phyloP scores from a whole-genome alignment of 2,797 vertebrate genomes.

The Cynopterus sphinx region DNA sequence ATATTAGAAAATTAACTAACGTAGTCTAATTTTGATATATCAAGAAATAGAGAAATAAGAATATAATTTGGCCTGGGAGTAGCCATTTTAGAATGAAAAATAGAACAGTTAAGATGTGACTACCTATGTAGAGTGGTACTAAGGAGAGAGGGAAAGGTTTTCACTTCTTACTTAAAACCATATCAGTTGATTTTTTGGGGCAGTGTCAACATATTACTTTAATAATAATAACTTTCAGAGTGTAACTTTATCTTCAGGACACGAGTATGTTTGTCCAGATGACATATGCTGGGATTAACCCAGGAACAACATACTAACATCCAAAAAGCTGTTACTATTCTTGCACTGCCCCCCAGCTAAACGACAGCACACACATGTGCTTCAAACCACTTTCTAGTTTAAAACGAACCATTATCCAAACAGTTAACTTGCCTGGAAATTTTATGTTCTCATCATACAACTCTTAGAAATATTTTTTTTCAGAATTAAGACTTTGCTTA shows the following conservation, averaged over 20 bases:
- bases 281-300: background rate
- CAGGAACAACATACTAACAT: background rate
- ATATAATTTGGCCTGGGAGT: background rate
- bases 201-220: background rate
- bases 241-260: constrained; percentile 13
- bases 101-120: background rate
- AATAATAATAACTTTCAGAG: background rate
- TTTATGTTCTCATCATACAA: background rate
- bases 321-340: background rate
- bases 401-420: constrained; percentile 3
- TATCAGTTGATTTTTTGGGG: background rate
- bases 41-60: constrained; percentile 15
- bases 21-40: background rate
- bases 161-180: background rate
- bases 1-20: background rate
- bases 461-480: background rate
- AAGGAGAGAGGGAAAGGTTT: background rate
- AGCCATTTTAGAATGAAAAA: constrained; percentile 41
- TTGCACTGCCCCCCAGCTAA: background rate
- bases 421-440: background rate
- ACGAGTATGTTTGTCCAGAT: background rate
- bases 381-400: background rate
- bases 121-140: background rate
- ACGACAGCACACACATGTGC: background rate
- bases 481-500: constrained; percentile 9